A percentile compares a stretch with the other conserved stretches of the same genome.
phyloP scores from a whole-genome alignment of 2,888 invertebrate genomes.

The Ischnura elegans region DNA sequence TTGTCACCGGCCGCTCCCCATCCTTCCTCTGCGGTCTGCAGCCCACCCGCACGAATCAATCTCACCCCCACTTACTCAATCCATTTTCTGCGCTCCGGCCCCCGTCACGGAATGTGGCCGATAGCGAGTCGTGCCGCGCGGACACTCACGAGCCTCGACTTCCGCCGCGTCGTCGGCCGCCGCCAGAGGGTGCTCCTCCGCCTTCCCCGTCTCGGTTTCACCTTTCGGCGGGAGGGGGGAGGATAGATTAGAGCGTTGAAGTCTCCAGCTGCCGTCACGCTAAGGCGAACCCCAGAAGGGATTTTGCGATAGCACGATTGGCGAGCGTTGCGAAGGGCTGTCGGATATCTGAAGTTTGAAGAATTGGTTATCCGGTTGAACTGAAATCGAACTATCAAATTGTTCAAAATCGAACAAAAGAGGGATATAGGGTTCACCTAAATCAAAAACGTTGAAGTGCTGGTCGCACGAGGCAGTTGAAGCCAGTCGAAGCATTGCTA shows the following conservation, averaged over 20 bases:
- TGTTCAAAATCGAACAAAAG: no score
- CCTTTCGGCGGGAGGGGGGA: background rate
- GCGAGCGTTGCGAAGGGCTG: background rate
- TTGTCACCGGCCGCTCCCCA: background rate
- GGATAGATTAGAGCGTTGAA: constrained; percentile 14
- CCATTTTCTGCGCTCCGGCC: constrained; percentile 24
- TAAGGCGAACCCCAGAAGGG: background rate
- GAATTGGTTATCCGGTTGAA: no score
- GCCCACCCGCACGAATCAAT: constrained; percentile 25
- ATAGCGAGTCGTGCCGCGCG: constrained; percentile 41
- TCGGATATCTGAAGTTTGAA: no score
- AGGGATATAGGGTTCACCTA: no score
- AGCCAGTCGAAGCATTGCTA: no score
- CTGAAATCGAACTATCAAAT: no score
- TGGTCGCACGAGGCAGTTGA: no score
- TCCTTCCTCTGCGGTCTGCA: background rate
- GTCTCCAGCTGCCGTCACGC: constrained; percentile 39
- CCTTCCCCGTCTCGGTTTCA: no score
- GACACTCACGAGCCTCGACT: constrained; percentile 2
- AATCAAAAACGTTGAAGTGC: no score
- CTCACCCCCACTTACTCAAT: background rate
- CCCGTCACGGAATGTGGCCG: constrained; percentile 56
- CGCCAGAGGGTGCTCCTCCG: no score
- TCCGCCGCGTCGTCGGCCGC: no score
- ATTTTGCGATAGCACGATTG: background rate